These are phyloP conservation scores for Acropternis orthonyx DNA, from an alignment of 2,797 vertebrate genomes.

Conservation along the genomic window DNA sequence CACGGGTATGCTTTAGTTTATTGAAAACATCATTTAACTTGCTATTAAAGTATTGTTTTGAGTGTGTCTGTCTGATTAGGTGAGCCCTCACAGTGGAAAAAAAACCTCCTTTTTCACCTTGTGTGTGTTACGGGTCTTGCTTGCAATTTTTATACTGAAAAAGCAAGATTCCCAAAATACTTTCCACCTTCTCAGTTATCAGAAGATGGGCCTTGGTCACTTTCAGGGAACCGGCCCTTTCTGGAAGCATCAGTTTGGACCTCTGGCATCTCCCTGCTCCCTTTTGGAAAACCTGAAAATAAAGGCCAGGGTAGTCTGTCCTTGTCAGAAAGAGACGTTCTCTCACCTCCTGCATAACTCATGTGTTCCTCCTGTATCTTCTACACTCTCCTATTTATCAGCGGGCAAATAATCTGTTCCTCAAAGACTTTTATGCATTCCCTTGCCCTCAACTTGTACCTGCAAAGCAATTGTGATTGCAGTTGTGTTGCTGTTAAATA, in stretches of 20 bases:
- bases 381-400: neutral
- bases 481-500: slow-evolving; percentile 38
- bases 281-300: neutral
- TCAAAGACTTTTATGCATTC: neutral
- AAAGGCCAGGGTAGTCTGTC: neutral
- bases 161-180: neutral
- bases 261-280: neutral
- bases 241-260: neutral
- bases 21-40: neutral
- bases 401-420: neutral
- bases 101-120: neutral
- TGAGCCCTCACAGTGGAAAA: accelerated
- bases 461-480: slow-evolving; percentile 17
- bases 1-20: neutral
- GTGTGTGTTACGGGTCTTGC: neutral
- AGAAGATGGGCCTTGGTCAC: neutral
- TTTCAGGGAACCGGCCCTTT: neutral
- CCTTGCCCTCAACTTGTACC: slow-evolving; percentile 16
- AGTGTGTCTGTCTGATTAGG: neutral
- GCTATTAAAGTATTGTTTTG: neutral
- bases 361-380: neutral
- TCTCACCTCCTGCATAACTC: neutral
- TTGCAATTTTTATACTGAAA: neutral
- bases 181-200: neutral
- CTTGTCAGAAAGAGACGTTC: neutral